Conservation (phyloP, 2,113 vertebrate genomes). For the Pao palembangensis region DNA sequence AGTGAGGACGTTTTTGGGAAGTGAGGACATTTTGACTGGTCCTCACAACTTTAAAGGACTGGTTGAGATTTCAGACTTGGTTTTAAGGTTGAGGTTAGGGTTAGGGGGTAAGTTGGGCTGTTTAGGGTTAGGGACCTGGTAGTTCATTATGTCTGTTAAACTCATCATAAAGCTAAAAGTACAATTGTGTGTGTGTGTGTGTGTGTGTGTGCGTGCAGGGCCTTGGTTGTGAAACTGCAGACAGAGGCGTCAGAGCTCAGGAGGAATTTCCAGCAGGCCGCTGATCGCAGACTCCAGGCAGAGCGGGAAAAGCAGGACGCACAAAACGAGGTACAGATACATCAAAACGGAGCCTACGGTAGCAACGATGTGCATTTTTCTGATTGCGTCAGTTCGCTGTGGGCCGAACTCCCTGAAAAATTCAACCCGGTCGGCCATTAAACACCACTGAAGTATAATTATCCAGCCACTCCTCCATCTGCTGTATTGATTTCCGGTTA, state of each 20-base stretch:
- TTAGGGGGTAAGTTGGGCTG: no score
- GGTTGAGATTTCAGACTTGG: no score
- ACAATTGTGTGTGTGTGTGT: no score
- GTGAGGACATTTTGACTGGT: no score
- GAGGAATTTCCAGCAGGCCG: conserved; percentile 44
- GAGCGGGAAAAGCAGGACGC: conserved; percentile 50
- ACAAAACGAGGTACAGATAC: conserved; percentile 40
- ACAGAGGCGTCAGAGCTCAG: conserved; percentile 46
- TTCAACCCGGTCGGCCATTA: background rate
- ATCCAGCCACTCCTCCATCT: conserved; percentile 6
- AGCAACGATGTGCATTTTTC: background rate
- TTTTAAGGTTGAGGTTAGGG: no score
- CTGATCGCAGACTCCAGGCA: conserved; percentile 47
- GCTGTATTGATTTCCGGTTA: conserved; percentile 12
- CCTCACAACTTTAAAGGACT: no score
- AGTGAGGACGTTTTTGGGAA: no score
- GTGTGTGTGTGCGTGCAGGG: conserved; percentile 34
- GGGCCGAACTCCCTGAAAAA: background rate
- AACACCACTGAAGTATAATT: conserved; percentile 23
- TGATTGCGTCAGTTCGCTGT: conserved; percentile 11
- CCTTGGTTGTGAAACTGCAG: conserved; percentile 48
- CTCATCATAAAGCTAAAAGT: no score
- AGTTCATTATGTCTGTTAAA: no score
- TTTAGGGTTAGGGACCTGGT: no score
- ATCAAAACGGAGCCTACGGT: conserved; percentile 6